Percentiles rank a stretch among this genome's conserved stretches.
phyloP scores from a whole-genome alignment of 2,888 invertebrate species.

The Cephus nigrinus region DNA sequence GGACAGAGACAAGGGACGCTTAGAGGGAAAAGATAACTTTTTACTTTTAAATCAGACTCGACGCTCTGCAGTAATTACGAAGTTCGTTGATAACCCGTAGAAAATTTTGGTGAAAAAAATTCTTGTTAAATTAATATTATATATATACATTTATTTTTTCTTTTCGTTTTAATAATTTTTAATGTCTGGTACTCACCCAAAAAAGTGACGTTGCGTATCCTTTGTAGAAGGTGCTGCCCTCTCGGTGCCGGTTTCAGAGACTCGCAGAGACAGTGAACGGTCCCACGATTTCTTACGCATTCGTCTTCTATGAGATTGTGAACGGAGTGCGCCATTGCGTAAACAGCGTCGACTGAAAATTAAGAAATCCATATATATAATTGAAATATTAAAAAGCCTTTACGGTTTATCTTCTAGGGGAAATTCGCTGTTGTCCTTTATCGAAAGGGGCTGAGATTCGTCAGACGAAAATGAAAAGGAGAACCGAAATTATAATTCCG shows the following conservation, averaged over 20 bases:
- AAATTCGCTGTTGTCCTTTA: not conserved
- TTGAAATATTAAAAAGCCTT: not conserved
- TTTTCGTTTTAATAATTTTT: no score
- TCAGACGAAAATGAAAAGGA: not conserved
- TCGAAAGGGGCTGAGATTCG: not conserved
- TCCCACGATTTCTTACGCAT: conserved; percentile 65
- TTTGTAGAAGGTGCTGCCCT: conserved; percentile 72
- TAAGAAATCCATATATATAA: conserved; percentile 11
- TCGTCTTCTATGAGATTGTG: conserved; percentile 73
- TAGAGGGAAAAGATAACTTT: no score
- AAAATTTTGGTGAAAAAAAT: no score
- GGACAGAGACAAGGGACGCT: no score
- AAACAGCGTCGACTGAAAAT: conserved; percentile 77
- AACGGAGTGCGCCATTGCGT: conserved; percentile 79
- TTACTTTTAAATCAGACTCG: no score
- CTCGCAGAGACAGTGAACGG: conserved; percentile 65
- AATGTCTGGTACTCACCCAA: conserved; percentile 51
- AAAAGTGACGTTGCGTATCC: conserved; percentile 74
- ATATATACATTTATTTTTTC: no score
- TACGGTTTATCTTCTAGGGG: not conserved
- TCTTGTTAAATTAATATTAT: no score
- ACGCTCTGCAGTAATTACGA: no score
- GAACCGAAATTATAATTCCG: not conserved
- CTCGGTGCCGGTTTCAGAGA: conserved; percentile 67
- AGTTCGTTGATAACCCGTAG: no score